Evolutionary conservation across 30 jellyfish, hydroid and myxozoan species (phyloP), one percentile per base, ranked within the genome.

Genomic region (Chrysaora quinquecirrha): DNA sequence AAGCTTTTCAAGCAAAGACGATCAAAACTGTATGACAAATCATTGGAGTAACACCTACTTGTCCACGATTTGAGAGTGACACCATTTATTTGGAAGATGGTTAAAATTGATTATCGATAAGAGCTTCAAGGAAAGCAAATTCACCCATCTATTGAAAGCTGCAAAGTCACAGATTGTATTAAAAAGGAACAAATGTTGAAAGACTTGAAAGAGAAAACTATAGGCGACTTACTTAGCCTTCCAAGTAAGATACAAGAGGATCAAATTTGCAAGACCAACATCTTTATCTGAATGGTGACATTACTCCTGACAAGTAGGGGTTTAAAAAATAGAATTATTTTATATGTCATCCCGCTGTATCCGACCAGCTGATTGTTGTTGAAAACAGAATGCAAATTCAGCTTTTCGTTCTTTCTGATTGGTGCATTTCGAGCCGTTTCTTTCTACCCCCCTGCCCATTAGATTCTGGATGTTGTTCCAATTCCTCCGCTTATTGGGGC

Each of bases 201-300:
- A 58, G 71, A 25, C 16, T 58, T 7, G 74, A 25, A 73, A 58
- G 71, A 25, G 71, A 58, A 58, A 58, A 58, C 71, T 58, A 58
- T 25, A 58, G 71, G 19, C 71, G 16, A 58, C 33, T 58, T 58
- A 58, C 71, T 58, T 58, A 58, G 71, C 19, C 10, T 58, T 58
- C 71, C 71, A 3, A 58, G 71, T 58, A 58, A 58, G 71, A 58
- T 58, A 58, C 71, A 58, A 20, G 71, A 58, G 71, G 71, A 20
- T 19, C 71, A 58, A 19, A 58, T 58, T 3, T 58, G 71, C 71
- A 58, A 58, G 71, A 58, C 71, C 33, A 19, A 25, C 71, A 58
- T 19, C 71, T 58, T 58, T 7, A 58, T n/a, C 33, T 58, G 71
- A 7, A 58, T 58, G 33, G 71, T 58, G 71, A 7, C 20, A 58